These are phyloP conservation scores for Hipparchia semele DNA, from an alignment of 2,888 invertebrate species.

Conservation along the genomic window DNA sequence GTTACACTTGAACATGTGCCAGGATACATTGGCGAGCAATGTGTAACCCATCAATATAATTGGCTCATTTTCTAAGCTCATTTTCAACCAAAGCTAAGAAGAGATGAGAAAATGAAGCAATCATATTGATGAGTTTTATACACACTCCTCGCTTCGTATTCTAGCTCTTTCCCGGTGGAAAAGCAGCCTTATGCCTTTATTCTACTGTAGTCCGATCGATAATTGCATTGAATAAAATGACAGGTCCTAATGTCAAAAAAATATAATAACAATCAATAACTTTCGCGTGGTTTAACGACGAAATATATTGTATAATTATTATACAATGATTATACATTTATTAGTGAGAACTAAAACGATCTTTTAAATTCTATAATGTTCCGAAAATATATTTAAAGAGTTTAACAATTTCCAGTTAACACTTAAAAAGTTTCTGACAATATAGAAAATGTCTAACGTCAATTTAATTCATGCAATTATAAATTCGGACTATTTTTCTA, in stretches of 20 bases:
- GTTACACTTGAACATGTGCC: background rate
- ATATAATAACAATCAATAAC: too few species aligned
- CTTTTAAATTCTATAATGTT: too few species aligned
- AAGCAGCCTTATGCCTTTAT: constrained; percentile 44
- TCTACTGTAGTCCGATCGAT: constrained; percentile 38
- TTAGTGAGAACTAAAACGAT: too few species aligned
- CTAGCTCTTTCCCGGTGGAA: background rate
- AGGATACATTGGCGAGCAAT: background rate
- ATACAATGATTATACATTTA: too few species aligned
- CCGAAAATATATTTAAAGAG: background rate
- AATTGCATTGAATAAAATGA: background rate
- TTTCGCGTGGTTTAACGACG: too few species aligned
- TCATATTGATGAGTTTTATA: background rate
- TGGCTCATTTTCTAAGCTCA: background rate
- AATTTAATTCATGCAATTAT: background rate
- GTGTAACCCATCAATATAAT: background rate
- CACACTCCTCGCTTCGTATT: background rate
- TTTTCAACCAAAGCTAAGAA: background rate
- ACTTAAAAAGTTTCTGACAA: background rate
- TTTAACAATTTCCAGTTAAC: background rate
- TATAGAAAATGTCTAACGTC: background rate
- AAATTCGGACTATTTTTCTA: constrained; percentile 29
- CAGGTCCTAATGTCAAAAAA: too few species aligned
- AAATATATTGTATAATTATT: too few species aligned
- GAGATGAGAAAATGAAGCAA: background rate